Conservation (phyloP, 2,797 vertebrate species). For the Monodelphis domestica region DNA sequence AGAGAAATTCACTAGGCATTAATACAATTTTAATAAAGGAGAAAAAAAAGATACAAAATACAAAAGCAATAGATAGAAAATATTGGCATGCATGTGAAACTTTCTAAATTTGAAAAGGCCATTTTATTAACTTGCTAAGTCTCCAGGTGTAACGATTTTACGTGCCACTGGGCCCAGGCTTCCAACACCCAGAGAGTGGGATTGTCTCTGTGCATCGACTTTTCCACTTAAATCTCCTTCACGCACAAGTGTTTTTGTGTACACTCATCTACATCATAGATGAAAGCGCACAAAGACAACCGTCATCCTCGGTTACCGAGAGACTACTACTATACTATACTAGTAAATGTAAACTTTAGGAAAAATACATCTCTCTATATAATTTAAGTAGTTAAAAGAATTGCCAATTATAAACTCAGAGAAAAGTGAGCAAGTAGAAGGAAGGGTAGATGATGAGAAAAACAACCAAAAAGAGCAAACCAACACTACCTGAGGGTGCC, state of each 20-base stretch:
- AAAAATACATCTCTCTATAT: slow-evolving; percentile 13
- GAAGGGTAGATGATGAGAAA: slow-evolving; percentile 4
- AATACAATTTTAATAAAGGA: slow-evolving; percentile 46
- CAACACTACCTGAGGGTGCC: slow-evolving; percentile 93
- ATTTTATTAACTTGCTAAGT: neutral
- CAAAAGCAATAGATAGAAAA: slow-evolving; percentile 22
- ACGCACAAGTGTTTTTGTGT: too few relatives aligned
- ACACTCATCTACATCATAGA: too few relatives aligned
- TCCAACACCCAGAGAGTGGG: too few relatives aligned
- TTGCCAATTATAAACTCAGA: neutral
- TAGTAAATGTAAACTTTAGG: slow-evolving; percentile 45
- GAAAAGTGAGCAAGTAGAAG: slow-evolving; percentile 18
- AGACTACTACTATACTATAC: too few relatives aligned
- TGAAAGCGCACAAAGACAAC: too few relatives aligned
- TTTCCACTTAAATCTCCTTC: too few relatives aligned
- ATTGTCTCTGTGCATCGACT: too few relatives aligned
- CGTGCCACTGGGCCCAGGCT: too few relatives aligned
- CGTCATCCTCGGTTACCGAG: too few relatives aligned
- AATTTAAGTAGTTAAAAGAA: slow-evolving; percentile 45
- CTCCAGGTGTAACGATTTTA: too few relatives aligned
- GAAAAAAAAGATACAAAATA: slow-evolving; percentile 28
- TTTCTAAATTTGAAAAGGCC: neutral
- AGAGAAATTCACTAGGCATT: slow-evolving; percentile 4
- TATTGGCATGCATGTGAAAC: slow-evolving; percentile 4
- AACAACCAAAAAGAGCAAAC: neutral